Evolutionary conservation across 1,140 invertebrate species (phyloP), one percentile per base, ranked within the genome.

Genomic region (Drosophila neocordata): DNA sequence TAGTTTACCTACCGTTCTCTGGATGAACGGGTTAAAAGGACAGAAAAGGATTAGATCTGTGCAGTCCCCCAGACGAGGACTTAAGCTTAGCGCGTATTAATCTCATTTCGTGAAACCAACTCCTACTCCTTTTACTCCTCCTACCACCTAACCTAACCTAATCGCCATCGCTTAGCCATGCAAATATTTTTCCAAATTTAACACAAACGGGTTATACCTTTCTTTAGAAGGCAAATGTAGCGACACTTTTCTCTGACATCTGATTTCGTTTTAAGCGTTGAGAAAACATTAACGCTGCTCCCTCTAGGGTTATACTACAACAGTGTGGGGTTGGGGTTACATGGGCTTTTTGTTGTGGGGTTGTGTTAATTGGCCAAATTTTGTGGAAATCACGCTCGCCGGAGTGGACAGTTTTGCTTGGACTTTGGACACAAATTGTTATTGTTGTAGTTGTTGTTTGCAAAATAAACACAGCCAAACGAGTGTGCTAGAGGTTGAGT

Each of bases 391-490:
- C 83, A 88, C 84, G 83, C 81, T 59, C 52, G 31, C 48, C 22
- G 48, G 73, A 24, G 9, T 53, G 79, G 76, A 79, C 73, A 70
- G 48, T 62, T 31, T 51, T 24, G 24, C 31, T 41, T 35, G 69
- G 61, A 64, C 53, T 73, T 69, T 38, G 77, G 71, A 75, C 72
- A 70, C 75, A 75, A 31, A 67, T 83, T 85, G 76, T 77, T 77
- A 60, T 73, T 85, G 82, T 87, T 78, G 83, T 85, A 88, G 77
- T 87, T 87, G 88, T 87, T 79, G 74, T 87, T 66, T 87, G 82
- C 82, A 87, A 87, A 31, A 87, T 87, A 87, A 87, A 87, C 82
- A 87, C 83, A 88, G 82, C 82, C 82, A 88, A 88, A 88, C 69
- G 82, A 87, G 82, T 88, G 83, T 82, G 65, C 78, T 82, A 87